A percentile compares a stretch with the other conserved stretches of the same genome.
Conservation (phyloP, 2,113 vertebrate species). For the Jacana jacana region DNA sequence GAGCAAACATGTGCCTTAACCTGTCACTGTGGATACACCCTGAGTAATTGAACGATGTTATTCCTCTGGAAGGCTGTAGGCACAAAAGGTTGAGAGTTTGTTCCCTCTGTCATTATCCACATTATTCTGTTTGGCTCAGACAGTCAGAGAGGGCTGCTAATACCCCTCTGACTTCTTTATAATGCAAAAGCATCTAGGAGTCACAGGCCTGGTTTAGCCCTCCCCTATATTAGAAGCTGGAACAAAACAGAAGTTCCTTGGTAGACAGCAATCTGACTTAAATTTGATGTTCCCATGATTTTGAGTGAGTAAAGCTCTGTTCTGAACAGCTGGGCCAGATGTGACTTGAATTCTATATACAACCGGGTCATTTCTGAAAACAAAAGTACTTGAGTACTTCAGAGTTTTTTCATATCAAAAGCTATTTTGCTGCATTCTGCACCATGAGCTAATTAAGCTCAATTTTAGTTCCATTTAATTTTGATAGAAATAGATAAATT, state of each 20-base stretch:
- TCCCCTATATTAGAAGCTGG: background rate
- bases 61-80: background rate
- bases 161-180: background rate
- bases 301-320: background rate
- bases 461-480: slow-evolving; percentile 19
- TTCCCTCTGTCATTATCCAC: background rate
- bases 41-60: background rate
- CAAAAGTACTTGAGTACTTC: background rate
- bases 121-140: background rate
- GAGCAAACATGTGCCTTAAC: rapidly evolving
- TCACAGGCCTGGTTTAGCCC: background rate
- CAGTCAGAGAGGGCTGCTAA: background rate
- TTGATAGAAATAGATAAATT: slow-evolving; percentile 13
- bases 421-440: background rate
- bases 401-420: background rate
- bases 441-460: slow-evolving; percentile 18
- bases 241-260: background rate
- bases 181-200: background rate
- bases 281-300: background rate
- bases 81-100: background rate
- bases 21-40: background rate
- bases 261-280: background rate
- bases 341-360: background rate
- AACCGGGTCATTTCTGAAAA: background rate
- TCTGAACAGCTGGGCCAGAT: background rate